These are phyloP conservation scores for Halesus radiatus DNA, from an alignment of 1,140 invertebrate genomes.

Conservation along the genomic window DNA sequence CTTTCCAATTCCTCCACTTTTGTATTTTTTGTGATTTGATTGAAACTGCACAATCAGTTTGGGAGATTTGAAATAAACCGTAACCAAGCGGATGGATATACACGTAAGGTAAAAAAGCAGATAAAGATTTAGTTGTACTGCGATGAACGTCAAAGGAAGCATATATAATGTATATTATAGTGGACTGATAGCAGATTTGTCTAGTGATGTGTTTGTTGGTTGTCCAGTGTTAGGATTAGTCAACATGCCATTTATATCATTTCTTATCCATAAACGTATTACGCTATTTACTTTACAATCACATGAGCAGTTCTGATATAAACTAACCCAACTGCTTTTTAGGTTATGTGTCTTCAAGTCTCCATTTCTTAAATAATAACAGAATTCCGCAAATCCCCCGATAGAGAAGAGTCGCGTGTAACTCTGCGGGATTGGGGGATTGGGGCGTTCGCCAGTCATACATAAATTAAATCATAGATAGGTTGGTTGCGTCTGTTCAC, in stretches of 20 bases:
- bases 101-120: no score
- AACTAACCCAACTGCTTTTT: not conserved
- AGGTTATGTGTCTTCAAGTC: slow-evolving; percentile 13
- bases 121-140: no score
- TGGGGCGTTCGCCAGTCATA: not conserved
- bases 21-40: no score
- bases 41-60: no score
- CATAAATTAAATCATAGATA: slow-evolving; percentile 14
- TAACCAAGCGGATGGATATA: no score
- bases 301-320: slow-evolving; percentile 19
- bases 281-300: slow-evolving; percentile 28
- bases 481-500: slow-evolving; percentile 13
- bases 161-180: no score
- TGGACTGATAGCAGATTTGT: not conserved
- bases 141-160: no score
- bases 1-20: no score
- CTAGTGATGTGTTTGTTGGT: not conserved
- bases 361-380: slow-evolving; percentile 1
- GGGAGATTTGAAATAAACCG: no score
- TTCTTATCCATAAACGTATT: slow-evolving; percentile 26
- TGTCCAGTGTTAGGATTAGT: slow-evolving; percentile 4
- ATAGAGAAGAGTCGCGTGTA: not conserved
- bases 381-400: not conserved
- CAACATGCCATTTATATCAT: slow-evolving; percentile 32
- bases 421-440: not conserved